These are phyloP conservation scores for Solenopsis fugax DNA, from an alignment of 1,140 invertebrate species.

Conservation along the genomic window DNA sequence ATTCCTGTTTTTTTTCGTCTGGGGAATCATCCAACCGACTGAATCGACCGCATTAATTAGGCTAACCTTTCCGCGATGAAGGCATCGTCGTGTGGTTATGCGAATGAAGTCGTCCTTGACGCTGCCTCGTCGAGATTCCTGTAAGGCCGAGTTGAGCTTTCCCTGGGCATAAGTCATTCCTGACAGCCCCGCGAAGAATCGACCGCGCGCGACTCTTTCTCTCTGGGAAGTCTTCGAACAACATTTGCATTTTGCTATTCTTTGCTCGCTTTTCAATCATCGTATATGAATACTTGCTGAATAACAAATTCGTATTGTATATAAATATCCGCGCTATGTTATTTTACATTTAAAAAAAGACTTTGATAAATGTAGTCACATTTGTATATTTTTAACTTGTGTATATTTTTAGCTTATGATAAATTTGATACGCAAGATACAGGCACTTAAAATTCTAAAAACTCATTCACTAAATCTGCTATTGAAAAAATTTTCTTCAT, in stretches of 20 bases:
- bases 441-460: neutral
- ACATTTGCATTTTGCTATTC: neutral
- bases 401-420: neutral
- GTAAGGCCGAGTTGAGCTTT: slow-evolving; percentile 79
- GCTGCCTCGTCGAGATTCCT: slow-evolving; percentile 72
- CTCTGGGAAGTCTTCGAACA: slow-evolving; percentile 5
- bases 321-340: neutral
- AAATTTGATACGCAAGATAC: neutral
- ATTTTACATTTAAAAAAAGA: neutral
- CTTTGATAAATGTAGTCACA: neutral
- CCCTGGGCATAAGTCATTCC: slow-evolving; percentile 71
- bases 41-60: slow-evolving; percentile 55
- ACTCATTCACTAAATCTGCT: neutral
- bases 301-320: neutral
- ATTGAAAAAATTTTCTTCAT: neutral
- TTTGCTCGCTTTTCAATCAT: neutral
- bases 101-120: slow-evolving; percentile 78
- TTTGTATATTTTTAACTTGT: neutral
- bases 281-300: neutral
- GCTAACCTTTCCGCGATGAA: slow-evolving; percentile 68
- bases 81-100: slow-evolving; percentile 61
- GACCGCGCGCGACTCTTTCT: slow-evolving; percentile 11
- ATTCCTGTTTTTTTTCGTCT: slow-evolving; percentile 30
- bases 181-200: slow-evolving; percentile 38
- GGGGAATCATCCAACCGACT: neutral